Evolutionary conservation across 2,888 invertebrate species (phyloP), one percentile per base, ranked within the genome.

Genomic region (Eilema caniola): DNA sequence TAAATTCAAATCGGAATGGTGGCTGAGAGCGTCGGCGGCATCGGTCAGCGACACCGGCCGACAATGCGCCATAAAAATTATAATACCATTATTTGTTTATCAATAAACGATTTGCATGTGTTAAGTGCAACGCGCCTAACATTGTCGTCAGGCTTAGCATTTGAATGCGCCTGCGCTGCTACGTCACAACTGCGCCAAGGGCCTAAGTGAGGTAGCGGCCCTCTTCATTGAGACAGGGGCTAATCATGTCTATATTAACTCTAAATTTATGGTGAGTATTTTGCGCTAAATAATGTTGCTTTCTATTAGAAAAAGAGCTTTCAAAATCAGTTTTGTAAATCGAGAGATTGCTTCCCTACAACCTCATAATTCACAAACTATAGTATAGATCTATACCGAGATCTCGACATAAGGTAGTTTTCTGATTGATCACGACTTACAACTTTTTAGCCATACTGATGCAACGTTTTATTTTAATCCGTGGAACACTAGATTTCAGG

Each of bases 41-140:
- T 33, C 90, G 92, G 93, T 90, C 92, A 89, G 80, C 87, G 91
- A 88, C 90, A 80, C 85, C 83, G 74, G 56, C 72, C 82, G 79
- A 93, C 93, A 93, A 93, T 92, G 87, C 85, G 88, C 77, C 87
- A 89, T 93, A 93, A 92, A 92, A 90, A 92, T 91, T 88, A 92
- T 93, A 92, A 93, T 91, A 83, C 86, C 87, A 92, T 92, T 92
- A 92, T 93, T 93, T 92, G 94, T 92, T 92, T 92, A 93, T 92
- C 92, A 92, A 93, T 92, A 92, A 89, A 86, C 86, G 88, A 93
- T 94, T 94, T 91, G 94, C 94, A 94, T 94, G 92, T 93, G 93
- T 90, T 90, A 91, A 91, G 88, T 91, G 90, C 86, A 86, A 79
- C 77, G 85, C 77, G 79, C 72, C 77, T 83, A 77, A 79, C 72